Evolutionary conservation across 1,140 invertebrate species (phyloP).

Genomic region (Procambarus clarkii): DNA sequence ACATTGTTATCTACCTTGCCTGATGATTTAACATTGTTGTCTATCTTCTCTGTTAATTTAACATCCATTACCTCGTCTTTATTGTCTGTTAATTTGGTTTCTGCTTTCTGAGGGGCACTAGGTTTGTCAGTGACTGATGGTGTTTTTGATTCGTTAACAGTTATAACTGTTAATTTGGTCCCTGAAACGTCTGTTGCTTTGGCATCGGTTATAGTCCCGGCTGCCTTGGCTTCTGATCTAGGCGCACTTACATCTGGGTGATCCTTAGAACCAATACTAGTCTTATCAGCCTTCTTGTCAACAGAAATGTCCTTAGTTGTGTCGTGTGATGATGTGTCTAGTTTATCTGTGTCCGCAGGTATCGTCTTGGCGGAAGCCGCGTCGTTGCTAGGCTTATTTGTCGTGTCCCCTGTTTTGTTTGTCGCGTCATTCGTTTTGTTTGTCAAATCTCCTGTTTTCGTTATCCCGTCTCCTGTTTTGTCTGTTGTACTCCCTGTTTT

Average conservation of each 20-base stretch:
- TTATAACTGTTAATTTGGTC: not conserved
- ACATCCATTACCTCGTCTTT: not conserved
- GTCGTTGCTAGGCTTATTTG: not conserved
- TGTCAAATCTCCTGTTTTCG: not conserved
- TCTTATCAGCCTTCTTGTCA: too few species aligned
- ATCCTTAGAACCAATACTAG: too few species aligned
- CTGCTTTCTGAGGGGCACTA: not conserved
- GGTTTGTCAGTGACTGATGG: not conserved
- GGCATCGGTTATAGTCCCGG: not conserved
- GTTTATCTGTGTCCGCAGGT: not conserved
- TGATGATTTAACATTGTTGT: not conserved
- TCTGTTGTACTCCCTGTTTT: not conserved
- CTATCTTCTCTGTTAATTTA: not conserved
- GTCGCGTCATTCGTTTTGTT: not conserved
- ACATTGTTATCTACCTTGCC: not conserved
- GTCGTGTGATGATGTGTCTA: not conserved
- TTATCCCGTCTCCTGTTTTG: not conserved
- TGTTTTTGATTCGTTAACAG: not conserved
- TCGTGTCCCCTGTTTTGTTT: not conserved
- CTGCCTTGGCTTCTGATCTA: not conserved
- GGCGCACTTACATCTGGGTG: too few species aligned
- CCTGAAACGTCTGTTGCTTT: not conserved
- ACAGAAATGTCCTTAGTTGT: not conserved
- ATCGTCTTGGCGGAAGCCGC: too few species aligned
- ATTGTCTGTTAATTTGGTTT: not conserved